Percentiles rank a stretch among this genome's conserved stretches.
These are phyloP conservation scores for Thalassarche chlororhynchos DNA, from an alignment of 2,113 vertebrate genomes.

Conservation along the genomic window DNA sequence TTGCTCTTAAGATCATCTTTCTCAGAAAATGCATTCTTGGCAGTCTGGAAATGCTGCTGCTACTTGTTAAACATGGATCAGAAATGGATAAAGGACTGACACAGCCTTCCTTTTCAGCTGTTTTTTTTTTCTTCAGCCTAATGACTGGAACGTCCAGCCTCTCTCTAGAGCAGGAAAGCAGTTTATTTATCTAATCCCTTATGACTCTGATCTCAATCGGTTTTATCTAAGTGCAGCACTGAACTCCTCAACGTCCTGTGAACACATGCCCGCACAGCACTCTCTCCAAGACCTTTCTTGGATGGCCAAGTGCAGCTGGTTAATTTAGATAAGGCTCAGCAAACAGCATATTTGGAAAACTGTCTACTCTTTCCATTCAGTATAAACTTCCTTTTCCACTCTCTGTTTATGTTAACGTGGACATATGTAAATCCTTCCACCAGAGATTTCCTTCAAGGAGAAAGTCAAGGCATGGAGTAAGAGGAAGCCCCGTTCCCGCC, in stretches of 20 bases:
- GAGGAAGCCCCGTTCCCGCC: neutral
- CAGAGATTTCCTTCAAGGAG: neutral
- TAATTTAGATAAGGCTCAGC: neutral
- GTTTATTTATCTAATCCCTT: neutral
- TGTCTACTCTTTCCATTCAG: neutral
- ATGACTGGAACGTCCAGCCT: neutral
- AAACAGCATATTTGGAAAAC: neutral
- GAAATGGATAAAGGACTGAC: neutral
- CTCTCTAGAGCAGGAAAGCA: neutral
- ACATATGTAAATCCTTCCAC: neutral
- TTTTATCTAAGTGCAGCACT: neutral
- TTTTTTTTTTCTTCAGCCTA: neutral
- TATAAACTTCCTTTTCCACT: constrained; percentile 1
- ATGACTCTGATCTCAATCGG: neutral
- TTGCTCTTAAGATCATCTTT: neutral
- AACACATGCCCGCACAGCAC: neutral
- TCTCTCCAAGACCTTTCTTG: neutral
- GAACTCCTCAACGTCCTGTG: neutral
- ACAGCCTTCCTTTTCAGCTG: neutral
- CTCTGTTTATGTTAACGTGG: neutral
- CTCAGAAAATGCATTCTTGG: neutral
- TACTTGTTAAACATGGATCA: neutral
- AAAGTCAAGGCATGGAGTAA: neutral
- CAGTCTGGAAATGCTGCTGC: neutral
- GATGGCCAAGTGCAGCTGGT: neutral